These are phyloP conservation scores for Diarsia rubi DNA, from an alignment of 2,888 invertebrate genomes.

Conservation along the genomic window DNA sequence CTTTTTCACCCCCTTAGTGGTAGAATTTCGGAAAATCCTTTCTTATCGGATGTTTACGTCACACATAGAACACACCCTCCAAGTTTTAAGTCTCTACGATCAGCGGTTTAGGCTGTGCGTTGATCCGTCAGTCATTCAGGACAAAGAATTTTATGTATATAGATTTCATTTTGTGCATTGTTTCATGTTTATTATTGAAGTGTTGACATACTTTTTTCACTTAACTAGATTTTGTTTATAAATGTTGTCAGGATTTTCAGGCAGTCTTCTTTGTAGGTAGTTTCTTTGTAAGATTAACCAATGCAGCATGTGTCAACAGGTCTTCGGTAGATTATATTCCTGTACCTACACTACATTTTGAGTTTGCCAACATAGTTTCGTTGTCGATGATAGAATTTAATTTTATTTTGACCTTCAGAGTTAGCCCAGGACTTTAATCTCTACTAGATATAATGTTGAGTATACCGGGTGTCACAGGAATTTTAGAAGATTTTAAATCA, in stretches of 20 bases:
- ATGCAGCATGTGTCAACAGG: neutral
- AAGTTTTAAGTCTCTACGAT: too few species aligned
- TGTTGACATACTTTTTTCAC: neutral
- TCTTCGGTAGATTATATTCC: neutral
- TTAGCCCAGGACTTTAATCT: neutral
- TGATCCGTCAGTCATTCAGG: too few species aligned
- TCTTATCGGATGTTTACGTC: too few species aligned
- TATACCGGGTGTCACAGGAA: neutral
- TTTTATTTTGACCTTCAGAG: neutral
- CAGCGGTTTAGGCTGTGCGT: too few species aligned
- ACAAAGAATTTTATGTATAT: too few species aligned
- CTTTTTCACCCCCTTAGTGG: too few species aligned
- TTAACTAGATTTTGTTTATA: neutral
- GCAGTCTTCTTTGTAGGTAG: too few species aligned
- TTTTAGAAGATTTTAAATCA: neutral
- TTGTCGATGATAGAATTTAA: neutral
- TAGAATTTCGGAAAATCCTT: too few species aligned
- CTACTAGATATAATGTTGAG: neutral
- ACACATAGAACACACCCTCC: too few species aligned
- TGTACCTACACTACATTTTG: neutral
- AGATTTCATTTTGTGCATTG: neutral
- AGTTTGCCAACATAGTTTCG: too few species aligned
- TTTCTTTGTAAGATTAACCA: neutral
- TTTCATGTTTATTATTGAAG: too few species aligned
- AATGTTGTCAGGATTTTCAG: neutral